Base-by-base conservation (phyloP, 92 coral and sea anemone species). In the Epizoanthus stellaris region DNA sequence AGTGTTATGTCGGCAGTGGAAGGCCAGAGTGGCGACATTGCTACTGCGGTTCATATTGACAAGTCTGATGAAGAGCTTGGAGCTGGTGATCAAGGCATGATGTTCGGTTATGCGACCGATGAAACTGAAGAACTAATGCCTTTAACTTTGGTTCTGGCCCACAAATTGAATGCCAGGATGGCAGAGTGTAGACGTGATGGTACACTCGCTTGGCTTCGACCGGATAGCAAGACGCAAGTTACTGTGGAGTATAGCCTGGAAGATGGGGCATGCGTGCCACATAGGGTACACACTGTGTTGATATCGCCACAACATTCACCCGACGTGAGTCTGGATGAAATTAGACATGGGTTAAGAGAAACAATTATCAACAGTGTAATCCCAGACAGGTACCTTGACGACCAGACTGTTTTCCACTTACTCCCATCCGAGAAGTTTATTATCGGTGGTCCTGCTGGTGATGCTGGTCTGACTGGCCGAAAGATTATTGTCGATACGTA, bases 41-140 rank as follows among this genome's bases (percentile, higher is more conserved):
- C 98, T 14, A 65, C 68, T 42, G 69, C 87, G 38, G 98, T 94
- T 7, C 88, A 92, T 58, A 72, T 87, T 60, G 91, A 88, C 70
- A 94, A 86, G 80, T 71, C 70, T 2, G 98, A 94, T 42, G 83
- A 88, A 70, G 91, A 92, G 20, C 47, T 94, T 5, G 98, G 98
- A 3, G 98, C 98, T 0, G 98, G 98, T 1, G 98, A 94, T 67
- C 98, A 94, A 69, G 98, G 98, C 23, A 75, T 94, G 30, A 94
- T 94, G 98, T 94, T 94, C 85, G 98, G 98, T 34, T 94, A 94
- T 63, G 98, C 98, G 0, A 94, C 98, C 1, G 93, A 94, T 59
- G 98, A 94, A 65, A 94, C 98, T 1, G 93, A 85, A 12, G 92
- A 94, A 70, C 84, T 94, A 0, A 94, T 94, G 98, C 98, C 98